A percentile compares a stretch with the other conserved stretches of the same genome.
phyloP scores from a whole-genome alignment of 2,888 invertebrate species.

The Biston betularia region DNA sequence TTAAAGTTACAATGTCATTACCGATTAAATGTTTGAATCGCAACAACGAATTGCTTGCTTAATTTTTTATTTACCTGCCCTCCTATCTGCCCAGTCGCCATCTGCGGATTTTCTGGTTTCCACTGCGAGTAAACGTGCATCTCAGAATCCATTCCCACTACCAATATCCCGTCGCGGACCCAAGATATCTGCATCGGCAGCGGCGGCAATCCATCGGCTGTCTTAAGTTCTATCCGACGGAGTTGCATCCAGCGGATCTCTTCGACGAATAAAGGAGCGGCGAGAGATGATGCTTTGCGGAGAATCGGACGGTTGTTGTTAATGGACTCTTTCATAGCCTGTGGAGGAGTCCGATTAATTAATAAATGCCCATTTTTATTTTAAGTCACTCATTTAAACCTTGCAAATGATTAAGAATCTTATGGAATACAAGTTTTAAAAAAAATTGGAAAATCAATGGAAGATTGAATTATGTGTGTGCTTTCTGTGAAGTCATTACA shows the following conservation, averaged over 20 bases:
- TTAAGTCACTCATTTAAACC: too few relatives aligned
- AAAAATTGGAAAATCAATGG: too few relatives aligned
- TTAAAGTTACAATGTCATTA: too few relatives aligned
- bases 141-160: slow-evolving; percentile 99
- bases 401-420: too few relatives aligned
- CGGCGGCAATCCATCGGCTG: slow-evolving; percentile 98
- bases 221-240: slow-evolving; percentile 94
- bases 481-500: too few relatives aligned
- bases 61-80: slow-evolving; percentile 59
- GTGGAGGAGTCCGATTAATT: slow-evolving; percentile 2
- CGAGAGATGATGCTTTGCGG: slow-evolving; percentile 96
- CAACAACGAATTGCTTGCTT: too few relatives aligned
- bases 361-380: too few relatives aligned
- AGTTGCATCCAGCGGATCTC: slow-evolving; percentile 99
- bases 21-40: too few relatives aligned
- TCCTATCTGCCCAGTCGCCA: slow-evolving; percentile 58
- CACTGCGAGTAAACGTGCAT: slow-evolving; percentile 99
- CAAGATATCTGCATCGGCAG: slow-evolving; percentile 99
- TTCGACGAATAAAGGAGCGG: slow-evolving; percentile 95
- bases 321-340: slow-evolving; percentile 94
- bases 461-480: too few relatives aligned
- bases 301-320: slow-evolving; percentile 94
- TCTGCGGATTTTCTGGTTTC: slow-evolving; percentile 89
- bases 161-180: slow-evolving; percentile 98
- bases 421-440: too few relatives aligned